Evolutionary conservation across 1,140 invertebrate genomes (phyloP).

Genomic region (Nomia melanderi): DNA sequence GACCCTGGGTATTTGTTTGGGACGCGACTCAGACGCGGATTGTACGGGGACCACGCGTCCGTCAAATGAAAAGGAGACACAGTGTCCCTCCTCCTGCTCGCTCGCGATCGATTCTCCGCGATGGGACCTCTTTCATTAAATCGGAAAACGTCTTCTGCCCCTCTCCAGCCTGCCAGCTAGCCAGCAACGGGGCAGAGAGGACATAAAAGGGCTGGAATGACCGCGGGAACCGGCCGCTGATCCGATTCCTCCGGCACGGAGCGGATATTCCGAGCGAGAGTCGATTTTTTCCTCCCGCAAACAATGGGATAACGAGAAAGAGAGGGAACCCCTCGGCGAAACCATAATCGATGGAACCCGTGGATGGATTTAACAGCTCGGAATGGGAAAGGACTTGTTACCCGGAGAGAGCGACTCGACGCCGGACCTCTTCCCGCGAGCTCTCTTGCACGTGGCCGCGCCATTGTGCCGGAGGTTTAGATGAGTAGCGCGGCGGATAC

Average conservation of each 20-base stretch:
- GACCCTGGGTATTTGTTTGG: slow-evolving; percentile 62
- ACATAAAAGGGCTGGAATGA: neutral
- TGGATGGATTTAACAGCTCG: neutral
- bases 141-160: slow-evolving; percentile 51
- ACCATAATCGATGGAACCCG: slow-evolving; percentile 9
- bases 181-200: neutral
- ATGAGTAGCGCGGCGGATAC: too few relatives aligned
- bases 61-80: slow-evolving; percentile 54
- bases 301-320: neutral
- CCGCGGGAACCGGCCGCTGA: neutral
- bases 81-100: too few relatives aligned
- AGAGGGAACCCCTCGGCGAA: neutral
- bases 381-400: neutral
- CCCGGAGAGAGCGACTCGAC: too few relatives aligned
- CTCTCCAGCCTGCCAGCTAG: neutral
- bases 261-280: slow-evolving; percentile 2
- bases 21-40: slow-evolving; percentile 55
- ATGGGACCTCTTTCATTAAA: slow-evolving; percentile 53
- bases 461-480: too few relatives aligned
- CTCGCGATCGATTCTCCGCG: slow-evolving; percentile 53
- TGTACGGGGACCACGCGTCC: slow-evolving; percentile 38
- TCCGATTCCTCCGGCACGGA: neutral
- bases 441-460: too few relatives aligned
- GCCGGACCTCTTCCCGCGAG: too few relatives aligned
- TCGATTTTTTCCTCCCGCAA: neutral